Conservation (phyloP, 2,797 vertebrate species). For the Carcharodon carcharias region DNA sequence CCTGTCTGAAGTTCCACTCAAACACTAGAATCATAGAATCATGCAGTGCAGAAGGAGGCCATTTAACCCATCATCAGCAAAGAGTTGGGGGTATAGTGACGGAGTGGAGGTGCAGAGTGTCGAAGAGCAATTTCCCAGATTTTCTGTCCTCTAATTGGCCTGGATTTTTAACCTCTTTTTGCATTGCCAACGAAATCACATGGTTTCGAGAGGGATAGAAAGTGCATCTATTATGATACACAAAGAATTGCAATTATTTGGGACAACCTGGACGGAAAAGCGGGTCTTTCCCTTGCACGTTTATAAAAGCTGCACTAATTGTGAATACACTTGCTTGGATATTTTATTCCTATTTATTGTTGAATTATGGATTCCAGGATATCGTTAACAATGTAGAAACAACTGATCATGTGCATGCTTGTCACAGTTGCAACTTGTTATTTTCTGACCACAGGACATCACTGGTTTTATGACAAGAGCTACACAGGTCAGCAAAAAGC, state of each 20-base stretch:
- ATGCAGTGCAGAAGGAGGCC: background rate
- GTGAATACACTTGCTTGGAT: background rate
- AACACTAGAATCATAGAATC: background rate
- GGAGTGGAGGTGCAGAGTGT: too few relatives aligned
- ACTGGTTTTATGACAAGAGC: background rate
- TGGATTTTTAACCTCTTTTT: background rate
- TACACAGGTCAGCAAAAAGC: background rate
- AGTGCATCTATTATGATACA: background rate
- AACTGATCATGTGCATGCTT: background rate
- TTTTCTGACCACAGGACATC: background rate
- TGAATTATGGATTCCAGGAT: background rate
- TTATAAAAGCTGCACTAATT: background rate
- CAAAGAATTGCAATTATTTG: too few relatives aligned
- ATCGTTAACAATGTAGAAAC: background rate
- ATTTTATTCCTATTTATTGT: background rate
- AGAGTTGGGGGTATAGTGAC: too few relatives aligned
- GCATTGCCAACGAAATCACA: background rate
- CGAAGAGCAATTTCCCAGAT: too few relatives aligned
- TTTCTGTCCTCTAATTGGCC: too few relatives aligned
- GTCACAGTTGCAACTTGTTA: background rate
- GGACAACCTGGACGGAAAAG: too few relatives aligned
- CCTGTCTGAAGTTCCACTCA: background rate
- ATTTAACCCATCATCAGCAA: background rate
- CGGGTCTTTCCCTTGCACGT: background rate
- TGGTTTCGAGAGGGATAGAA: background rate